Percentiles rank a stretch among this genome's conserved stretches.
Conservation (phyloP, 2,888 invertebrate species). For the Pollenia labialis region DNA sequence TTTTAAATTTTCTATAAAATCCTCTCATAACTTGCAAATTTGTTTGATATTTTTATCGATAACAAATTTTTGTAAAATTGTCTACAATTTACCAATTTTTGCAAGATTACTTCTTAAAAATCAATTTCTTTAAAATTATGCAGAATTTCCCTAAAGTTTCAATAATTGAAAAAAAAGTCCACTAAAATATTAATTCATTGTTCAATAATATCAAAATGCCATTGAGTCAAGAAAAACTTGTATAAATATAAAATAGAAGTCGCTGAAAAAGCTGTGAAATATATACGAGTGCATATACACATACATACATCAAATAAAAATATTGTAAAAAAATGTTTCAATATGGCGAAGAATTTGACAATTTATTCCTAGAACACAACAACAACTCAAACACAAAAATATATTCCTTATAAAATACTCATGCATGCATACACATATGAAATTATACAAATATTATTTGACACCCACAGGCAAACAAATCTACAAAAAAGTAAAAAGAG, state of each 20-base stretch:
- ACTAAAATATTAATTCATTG: conserved; percentile 47
- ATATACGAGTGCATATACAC: background rate
- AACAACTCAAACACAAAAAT: conserved; percentile 51
- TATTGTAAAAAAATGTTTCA: conserved; percentile 16
- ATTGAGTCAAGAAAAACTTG: conserved; percentile 35
- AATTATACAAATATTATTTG: conserved; percentile 34
- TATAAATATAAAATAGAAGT: conserved; percentile 20
- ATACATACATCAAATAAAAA: background rate
- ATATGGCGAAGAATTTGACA: conserved; percentile 33
- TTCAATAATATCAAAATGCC: conserved; percentile 44
- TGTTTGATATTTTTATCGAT: too few relatives aligned
- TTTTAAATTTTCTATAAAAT: too few relatives aligned
- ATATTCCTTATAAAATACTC: background rate
- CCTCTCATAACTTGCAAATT: too few relatives aligned
- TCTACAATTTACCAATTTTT: too few relatives aligned
- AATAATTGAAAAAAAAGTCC: background rate
- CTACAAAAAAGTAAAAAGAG: background rate
- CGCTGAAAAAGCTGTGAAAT: conserved; percentile 5
- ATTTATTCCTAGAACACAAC: conserved; percentile 40
- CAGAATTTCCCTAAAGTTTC: too few relatives aligned
- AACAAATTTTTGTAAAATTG: too few relatives aligned
- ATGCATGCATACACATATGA: conserved; percentile 3
- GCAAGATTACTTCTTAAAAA: too few relatives aligned
- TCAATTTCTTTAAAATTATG: too few relatives aligned
- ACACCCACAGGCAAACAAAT: conserved; percentile 37